These are phyloP conservation scores for Salmo trutta DNA, from an alignment of 2,797 vertebrate genomes.

Conservation along the genomic window DNA sequence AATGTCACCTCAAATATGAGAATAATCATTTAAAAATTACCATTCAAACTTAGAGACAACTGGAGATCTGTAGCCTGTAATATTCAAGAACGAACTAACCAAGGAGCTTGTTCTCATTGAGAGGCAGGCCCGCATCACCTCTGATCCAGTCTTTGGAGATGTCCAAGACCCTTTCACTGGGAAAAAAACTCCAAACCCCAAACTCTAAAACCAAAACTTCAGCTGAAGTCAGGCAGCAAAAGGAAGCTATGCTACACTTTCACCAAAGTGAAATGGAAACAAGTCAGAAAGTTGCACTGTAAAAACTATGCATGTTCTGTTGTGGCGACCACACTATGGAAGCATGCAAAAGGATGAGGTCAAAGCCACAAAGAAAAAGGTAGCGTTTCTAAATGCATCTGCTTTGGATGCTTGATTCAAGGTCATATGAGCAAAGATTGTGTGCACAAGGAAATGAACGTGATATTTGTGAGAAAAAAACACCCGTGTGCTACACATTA, in stretches of 20 bases:
- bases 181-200: no score
- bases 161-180: conserved; percentile 16
- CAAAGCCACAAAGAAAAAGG: neutral
- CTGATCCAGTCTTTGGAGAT: conserved; percentile 12
- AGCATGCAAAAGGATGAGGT: neutral
- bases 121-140: neutral
- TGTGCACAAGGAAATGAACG: neutral
- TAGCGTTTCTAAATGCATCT: neutral
- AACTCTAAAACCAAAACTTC: neutral
- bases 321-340: neutral
- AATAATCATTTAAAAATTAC: conserved; percentile 8
- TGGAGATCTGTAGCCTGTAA: conserved; percentile 6
- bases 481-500: conserved; percentile 2
- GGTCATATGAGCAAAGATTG: conserved; percentile 1
- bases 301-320: neutral
- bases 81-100: neutral
- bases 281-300: neutral
- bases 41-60: conserved; percentile 2
- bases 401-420: neutral
- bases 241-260: neutral
- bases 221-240: neutral
- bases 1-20: conserved; percentile 18
- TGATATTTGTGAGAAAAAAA: neutral
- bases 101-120: conserved; percentile 18
- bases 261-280: neutral